Conservation (phyloP, 2,113 vertebrate genomes). For the Sinocyclocheilus anshuiensis region DNA sequence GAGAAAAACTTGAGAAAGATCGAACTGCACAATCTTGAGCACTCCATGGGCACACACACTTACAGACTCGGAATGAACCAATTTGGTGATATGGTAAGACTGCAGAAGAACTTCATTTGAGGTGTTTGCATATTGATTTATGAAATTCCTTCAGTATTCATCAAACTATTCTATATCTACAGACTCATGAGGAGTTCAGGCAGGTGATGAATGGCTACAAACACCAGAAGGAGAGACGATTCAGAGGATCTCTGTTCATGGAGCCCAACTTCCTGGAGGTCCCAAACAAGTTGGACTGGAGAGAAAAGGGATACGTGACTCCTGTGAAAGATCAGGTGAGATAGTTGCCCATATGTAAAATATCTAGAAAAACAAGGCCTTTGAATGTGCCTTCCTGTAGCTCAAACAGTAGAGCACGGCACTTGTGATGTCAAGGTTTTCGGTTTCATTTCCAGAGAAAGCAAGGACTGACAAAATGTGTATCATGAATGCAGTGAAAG, state of each 20-base stretch:
- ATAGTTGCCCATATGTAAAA: no score
- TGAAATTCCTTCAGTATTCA: background rate
- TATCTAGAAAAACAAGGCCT: no score
- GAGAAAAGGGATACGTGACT: slow-evolving; percentile 89
- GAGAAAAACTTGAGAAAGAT: slow-evolving; percentile 94
- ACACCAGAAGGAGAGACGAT: slow-evolving; percentile 59
- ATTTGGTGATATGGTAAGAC: slow-evolving; percentile 93
- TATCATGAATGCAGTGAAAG: no score
- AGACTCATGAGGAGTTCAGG: slow-evolving; percentile 89
- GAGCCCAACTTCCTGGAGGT: slow-evolving; percentile 77
- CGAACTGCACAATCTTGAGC: slow-evolving; percentile 90
- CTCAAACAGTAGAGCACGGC: no score
- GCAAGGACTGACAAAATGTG: no score
- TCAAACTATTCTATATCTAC: slow-evolving; percentile 14
- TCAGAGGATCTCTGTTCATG: slow-evolving; percentile 77
- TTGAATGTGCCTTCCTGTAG: background rate
- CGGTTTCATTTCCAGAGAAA: no score
- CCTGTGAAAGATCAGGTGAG: slow-evolving; percentile 91
- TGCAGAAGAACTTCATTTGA: background rate
- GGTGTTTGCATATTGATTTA: background rate
- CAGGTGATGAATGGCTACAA: slow-evolving; percentile 88
- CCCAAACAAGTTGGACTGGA: slow-evolving; percentile 84
- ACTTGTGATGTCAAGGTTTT: no score
- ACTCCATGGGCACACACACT: slow-evolving; percentile 83
- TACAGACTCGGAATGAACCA: slow-evolving; percentile 91